phyloP scores from a whole-genome alignment of 2,888 invertebrate species.

The Boloria euphrosyne region DNA sequence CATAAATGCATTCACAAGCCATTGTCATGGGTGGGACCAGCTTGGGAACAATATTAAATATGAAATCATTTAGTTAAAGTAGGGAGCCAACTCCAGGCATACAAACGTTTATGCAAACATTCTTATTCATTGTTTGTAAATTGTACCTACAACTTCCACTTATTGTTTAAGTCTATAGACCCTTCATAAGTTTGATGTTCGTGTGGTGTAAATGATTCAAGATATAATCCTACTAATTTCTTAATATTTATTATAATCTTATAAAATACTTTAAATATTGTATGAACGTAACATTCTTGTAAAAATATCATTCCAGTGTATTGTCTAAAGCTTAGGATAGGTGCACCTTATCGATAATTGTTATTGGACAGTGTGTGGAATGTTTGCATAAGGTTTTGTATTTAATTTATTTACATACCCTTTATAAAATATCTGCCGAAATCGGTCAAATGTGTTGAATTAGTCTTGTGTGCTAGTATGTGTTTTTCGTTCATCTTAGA shows the following conservation, averaged over 20 bases:
- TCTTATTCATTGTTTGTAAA: slow-evolving; percentile 49
- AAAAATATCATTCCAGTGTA: slow-evolving; percentile 81
- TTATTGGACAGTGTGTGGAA: slow-evolving; percentile 44
- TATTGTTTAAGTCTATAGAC: slow-evolving; percentile 46
- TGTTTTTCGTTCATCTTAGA: slow-evolving; percentile 34
- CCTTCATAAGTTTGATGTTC: slow-evolving; percentile 46
- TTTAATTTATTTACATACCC: slow-evolving; percentile 60
- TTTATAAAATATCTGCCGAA: slow-evolving; percentile 60
- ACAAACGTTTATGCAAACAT: slow-evolving; percentile 67
- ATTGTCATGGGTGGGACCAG: slow-evolving; percentile 83
- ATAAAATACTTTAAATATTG: slow-evolving; percentile 48
- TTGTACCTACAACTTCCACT: slow-evolving; percentile 44
- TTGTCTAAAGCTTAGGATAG: slow-evolving; percentile 79
- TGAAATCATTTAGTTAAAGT: slow-evolving; percentile 72
- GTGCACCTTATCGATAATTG: slow-evolving; percentile 66
- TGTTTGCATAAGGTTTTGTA: slow-evolving; percentile 71
- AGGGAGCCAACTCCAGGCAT: slow-evolving; percentile 64
- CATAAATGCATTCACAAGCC: slow-evolving; percentile 71
- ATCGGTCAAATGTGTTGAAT: slow-evolving; percentile 41
- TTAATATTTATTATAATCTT: slow-evolving; percentile 43
- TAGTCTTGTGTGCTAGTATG: slow-evolving; percentile 45
- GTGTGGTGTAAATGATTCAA: slow-evolving; percentile 44
- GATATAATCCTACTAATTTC: slow-evolving; percentile 42
- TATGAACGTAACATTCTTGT: slow-evolving; percentile 76
- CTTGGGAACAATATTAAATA: slow-evolving; percentile 81